Evolutionary conservation across 1,140 invertebrate species (phyloP).

Genomic region (Sycophaga agraensis): DNA sequence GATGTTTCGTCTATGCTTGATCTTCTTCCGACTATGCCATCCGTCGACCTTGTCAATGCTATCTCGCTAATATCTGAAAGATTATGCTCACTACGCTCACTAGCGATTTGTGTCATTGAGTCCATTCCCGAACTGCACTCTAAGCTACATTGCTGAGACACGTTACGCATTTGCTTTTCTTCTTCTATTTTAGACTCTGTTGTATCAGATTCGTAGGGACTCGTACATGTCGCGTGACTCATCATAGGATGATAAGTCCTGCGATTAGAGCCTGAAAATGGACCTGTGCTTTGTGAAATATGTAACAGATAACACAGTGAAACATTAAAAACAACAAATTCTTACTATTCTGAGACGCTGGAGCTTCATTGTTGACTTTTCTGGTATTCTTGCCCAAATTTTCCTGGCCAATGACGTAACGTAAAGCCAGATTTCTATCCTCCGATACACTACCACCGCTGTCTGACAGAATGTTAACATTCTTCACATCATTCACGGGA

Average conservation of each 20-base stretch:
- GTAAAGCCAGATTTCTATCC: constrained; percentile 44
- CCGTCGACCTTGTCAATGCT: constrained; percentile 14
- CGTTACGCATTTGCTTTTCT: constrained; percentile 59
- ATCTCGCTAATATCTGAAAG: constrained; percentile 49
- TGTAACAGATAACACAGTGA: not conserved
- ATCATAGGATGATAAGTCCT: constrained; percentile 12
- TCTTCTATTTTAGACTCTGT: constrained; percentile 56
- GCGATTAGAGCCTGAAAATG: not conserved
- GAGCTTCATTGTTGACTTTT: constrained; percentile 42
- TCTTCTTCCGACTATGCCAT: constrained; percentile 15
- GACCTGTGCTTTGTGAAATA: no score
- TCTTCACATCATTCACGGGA: constrained; percentile 60
- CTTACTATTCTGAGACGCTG: constrained; percentile 5
- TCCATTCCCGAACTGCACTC: constrained; percentile 77
- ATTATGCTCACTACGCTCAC: constrained; percentile 51
- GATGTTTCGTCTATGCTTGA: constrained; percentile 29
- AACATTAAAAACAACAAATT: not conserved
- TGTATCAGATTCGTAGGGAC: constrained; percentile 46
- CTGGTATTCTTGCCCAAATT: constrained; percentile 38
- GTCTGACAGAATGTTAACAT: constrained; percentile 67
- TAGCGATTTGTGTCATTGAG: constrained; percentile 64
- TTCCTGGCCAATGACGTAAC: constrained; percentile 52
- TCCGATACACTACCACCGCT: constrained; percentile 58
- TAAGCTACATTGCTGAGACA: constrained; percentile 62
- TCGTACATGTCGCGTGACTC: constrained; percentile 30